Evolutionary conservation across 1,140 invertebrate species (phyloP), one percentile per base, ranked within the genome.

Genomic region (Drosophila albomicans): DNA sequence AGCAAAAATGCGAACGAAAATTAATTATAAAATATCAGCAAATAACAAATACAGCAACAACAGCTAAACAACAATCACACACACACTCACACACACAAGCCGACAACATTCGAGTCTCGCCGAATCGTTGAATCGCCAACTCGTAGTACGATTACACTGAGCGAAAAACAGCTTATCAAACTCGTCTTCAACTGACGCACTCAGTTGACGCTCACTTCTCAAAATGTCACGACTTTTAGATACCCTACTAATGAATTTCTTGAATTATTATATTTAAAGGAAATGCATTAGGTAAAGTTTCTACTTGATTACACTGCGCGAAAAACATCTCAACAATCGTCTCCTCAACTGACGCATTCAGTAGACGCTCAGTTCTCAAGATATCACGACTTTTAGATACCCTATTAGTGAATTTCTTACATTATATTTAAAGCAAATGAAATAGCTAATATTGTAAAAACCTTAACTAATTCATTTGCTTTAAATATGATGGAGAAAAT

Each of bases 21-120:
- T 81, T 77, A 85, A 84, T 85, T 84, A 84, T 84, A 85, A 84
- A 79, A 80, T 80, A 80, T 80, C 81, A 80, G 63, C 67, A 52
- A 75, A 76, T 78, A 75, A 62, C 75, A 59, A 75, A 52, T 51
- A 75, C 75, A 80, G 81, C 58, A 64, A 78, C 41, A 62, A 48
- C 20, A 62, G 41, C 28, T 8, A 28, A 75, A 59, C 48, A 77
- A 48, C 51, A 46, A 54, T 41, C 11, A 74, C 6, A 35, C 8
- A 71, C 59, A 78, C 32, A 63, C 11, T 16, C 48, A 62, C 52
- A 77, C 15, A 57, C n/a, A 64, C 52, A 30, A 51, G n/a, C 16
- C 38, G 30, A 48, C 20, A 41, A 35, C 32, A 51, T 28, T 43
- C 41, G 32, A 46, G 35, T 10, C 7, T 7, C 35, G 35, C 10